A percentile compares a stretch with the other conserved stretches of the same genome.
Conservation (phyloP, 2,888 invertebrate genomes). For the Agrotis clavis region DNA sequence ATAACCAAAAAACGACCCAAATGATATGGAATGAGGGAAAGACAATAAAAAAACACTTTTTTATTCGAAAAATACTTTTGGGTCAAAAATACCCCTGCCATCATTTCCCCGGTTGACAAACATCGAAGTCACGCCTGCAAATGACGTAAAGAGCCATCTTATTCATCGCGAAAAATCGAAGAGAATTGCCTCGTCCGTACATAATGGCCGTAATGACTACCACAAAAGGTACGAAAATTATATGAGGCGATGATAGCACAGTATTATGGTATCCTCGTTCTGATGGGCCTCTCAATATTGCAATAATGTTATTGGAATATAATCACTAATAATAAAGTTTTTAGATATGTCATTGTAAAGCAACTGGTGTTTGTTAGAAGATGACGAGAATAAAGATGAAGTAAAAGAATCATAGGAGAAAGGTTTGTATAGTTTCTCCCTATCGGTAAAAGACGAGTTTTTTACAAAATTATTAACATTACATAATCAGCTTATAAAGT, state of each 20-base stretch:
- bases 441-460: no score
- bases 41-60: no score
- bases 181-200: conserved; percentile 43
- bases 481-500: no score
- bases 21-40: no score
- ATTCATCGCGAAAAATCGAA: conserved; percentile 60
- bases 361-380: no score
- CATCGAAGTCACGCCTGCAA: conserved; percentile 49
- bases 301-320: not conserved
- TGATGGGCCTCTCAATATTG: not conserved
- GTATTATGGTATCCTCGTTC: conserved; percentile 17
- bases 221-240: conserved; percentile 48
- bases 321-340: not conserved
- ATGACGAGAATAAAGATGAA: no score
- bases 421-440: no score
- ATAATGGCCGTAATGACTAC: conserved; percentile 42
- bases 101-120: conserved; percentile 35
- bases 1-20: no score
- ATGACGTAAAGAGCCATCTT: conserved; percentile 57
- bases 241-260: conserved; percentile 27
- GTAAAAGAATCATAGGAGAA: no score
- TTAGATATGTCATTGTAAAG: not conserved
- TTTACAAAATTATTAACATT: no score
- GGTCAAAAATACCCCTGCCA: conserved; percentile 16
- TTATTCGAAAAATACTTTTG: not conserved